Base-by-base conservation (phyloP, 2,113 vertebrate species). In the Hypanus sabinus region DNA sequence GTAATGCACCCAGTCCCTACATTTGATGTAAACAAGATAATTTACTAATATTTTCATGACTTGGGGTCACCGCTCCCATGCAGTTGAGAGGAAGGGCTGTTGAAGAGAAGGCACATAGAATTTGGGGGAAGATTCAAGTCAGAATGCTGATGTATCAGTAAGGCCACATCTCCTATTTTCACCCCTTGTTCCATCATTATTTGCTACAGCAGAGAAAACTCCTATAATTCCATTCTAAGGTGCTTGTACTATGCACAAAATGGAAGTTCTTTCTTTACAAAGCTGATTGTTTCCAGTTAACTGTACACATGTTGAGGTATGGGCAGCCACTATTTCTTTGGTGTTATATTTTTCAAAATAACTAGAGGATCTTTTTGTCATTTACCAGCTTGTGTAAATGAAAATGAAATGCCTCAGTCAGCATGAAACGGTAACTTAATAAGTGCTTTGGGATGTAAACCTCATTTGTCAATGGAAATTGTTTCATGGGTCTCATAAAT, bases 351-450 rank as follows among this genome's bases (percentile, higher is more conserved):
- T 93, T 75, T 93, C 27, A 3, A 93, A 73, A 73, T 93, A 75
- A 71, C 36, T 27, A 73, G 91, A 55, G 22, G 36, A 73, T 93
- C 68, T 93, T 36, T 93, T 93, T 71, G 38, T 73, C 91, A 93
- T 55, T 93, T 93, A 55, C 33, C 70, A 93, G 36, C 2, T 75
- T 93, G 38, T 93, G 90, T 93, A 93, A 93, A 93, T 93, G 90
- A 71, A 92, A 71, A 92, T 92, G 91, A 93, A 93, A 75, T 93
- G 91, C 68, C 36, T 73, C 91, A 73, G 70, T 93, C 91, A 93
- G 91, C 91, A 93, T 30, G 70, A 73, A 73, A 75, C 36, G 38
- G 91, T 11, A 93, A 30, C 70, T 93, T 93, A 93, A 73, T 93
- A 93, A 93, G 36, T 46, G 68, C 38, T 73, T 73, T 73, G 36